Conservation (phyloP, 2,888 invertebrate species). For the Synanthedon tipuliformis region DNA sequence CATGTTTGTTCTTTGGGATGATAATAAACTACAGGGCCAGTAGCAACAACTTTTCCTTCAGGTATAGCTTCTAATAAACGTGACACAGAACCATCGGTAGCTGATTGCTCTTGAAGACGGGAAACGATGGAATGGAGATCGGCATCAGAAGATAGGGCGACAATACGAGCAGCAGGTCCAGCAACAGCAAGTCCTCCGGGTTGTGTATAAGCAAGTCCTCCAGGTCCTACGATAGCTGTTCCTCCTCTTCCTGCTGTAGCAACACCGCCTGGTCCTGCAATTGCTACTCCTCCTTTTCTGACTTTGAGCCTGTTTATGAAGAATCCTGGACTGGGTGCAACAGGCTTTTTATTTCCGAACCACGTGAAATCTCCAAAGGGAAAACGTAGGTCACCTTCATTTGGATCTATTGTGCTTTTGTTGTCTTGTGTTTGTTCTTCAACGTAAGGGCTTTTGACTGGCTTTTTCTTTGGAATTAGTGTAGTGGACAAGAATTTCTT, state of each 20-base stretch:
- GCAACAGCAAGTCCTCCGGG: conserved; percentile 82
- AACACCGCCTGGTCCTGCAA: conserved; percentile 85
- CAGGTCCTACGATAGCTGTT: conserved; percentile 83
- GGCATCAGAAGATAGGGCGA: conserved; percentile 73
- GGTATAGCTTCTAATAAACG: conserved; percentile 62
- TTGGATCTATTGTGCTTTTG: conserved; percentile 21
- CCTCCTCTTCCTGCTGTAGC: conserved; percentile 84
- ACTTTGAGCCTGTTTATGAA: conserved; percentile 78
- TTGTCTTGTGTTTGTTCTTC: conserved; percentile 20
- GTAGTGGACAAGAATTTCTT: conserved; percentile 33
- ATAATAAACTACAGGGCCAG: conserved; percentile 80
- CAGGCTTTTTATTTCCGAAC: conserved; percentile 39
- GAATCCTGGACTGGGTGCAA: conserved; percentile 70
- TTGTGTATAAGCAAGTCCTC: conserved; percentile 80
- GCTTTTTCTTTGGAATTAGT: conserved; percentile 23
- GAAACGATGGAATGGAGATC: conserved; percentile 70
- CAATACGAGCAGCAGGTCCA: conserved; percentile 78
- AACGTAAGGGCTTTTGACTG: conserved; percentile 21
- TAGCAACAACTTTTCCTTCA: conserved; percentile 78
- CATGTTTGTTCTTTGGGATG: conserved; percentile 48
- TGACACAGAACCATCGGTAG: conserved; percentile 40
- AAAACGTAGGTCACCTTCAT: conserved; percentile 34
- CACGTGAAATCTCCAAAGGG: conserved; percentile 30
- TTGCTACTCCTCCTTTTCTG: conserved; percentile 80
- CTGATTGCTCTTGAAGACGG: conserved; percentile 43